Conservation (phyloP, 2,113 vertebrate species). For the Pterocles gutturalis region DNA sequence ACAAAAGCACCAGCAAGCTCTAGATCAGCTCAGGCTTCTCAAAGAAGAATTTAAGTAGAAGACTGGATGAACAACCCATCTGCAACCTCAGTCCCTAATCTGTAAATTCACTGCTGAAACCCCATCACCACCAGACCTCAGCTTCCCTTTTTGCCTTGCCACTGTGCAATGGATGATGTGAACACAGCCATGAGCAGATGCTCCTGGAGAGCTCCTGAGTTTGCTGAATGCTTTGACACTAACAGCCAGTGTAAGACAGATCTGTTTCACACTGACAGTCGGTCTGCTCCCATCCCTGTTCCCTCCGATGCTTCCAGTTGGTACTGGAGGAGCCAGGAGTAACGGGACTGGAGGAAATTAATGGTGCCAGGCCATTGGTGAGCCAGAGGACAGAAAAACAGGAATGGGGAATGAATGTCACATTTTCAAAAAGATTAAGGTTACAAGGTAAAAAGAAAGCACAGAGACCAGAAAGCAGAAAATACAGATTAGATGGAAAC, state of each 20-base stretch:
- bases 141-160: background rate
- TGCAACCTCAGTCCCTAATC: background rate
- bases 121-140: background rate
- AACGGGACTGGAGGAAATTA: background rate
- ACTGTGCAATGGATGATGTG: background rate
- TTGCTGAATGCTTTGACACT: background rate
- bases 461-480: background rate
- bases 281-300: background rate
- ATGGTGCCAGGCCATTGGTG: background rate
- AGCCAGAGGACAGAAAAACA: background rate
- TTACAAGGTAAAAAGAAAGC: background rate
- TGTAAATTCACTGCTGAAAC: background rate
- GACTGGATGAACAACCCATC: background rate
- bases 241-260: fast-evolving
- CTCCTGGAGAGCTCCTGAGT: background rate
- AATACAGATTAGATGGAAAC: background rate
- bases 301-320: background rate
- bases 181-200: background rate
- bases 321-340: background rate
- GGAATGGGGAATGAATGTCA: background rate
- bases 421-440: background rate
- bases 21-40: background rate
- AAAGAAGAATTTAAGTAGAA: background rate
- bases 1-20: background rate
- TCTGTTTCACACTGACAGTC: background rate